A percentile compares a stretch with the other conserved stretches of the same genome.
Conservation (phyloP, 2,113 vertebrate genomes). For the Turnix velox region DNA sequence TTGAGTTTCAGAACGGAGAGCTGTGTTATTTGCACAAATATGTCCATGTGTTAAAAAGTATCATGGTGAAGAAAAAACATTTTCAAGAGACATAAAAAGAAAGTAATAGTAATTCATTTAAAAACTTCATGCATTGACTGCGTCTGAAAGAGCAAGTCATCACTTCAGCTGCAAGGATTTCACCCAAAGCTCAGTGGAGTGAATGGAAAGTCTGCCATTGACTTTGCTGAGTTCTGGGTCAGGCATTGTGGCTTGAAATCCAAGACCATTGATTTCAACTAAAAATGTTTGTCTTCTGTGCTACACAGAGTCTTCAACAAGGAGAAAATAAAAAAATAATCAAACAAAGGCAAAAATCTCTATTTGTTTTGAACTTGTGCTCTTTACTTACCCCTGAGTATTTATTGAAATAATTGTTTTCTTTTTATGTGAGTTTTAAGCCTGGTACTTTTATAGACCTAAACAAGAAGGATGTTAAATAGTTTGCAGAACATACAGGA, state of each 20-base stretch:
- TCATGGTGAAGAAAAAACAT: background rate
- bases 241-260: background rate
- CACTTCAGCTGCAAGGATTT: background rate
- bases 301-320: background rate
- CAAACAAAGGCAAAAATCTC: background rate
- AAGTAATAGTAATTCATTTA: background rate
- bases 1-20: background rate
- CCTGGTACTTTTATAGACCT: background rate
- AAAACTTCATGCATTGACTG: background rate
- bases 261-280: constrained; percentile 1
- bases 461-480: background rate
- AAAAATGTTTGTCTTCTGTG: background rate
- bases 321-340: background rate
- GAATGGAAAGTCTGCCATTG: background rate
- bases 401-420: background rate
- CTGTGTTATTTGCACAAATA: background rate
- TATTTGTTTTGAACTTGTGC: background rate
- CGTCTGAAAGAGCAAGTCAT: background rate
- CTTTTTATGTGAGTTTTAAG: background rate
- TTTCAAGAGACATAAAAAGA: background rate
- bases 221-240: background rate
- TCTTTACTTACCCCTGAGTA: background rate
- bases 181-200: background rate
- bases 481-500: background rate
- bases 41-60: background rate